These are phyloP conservation scores for Ageneiosus marmoratus DNA, from an alignment of 2,113 vertebrate species.

Conservation along the genomic window DNA sequence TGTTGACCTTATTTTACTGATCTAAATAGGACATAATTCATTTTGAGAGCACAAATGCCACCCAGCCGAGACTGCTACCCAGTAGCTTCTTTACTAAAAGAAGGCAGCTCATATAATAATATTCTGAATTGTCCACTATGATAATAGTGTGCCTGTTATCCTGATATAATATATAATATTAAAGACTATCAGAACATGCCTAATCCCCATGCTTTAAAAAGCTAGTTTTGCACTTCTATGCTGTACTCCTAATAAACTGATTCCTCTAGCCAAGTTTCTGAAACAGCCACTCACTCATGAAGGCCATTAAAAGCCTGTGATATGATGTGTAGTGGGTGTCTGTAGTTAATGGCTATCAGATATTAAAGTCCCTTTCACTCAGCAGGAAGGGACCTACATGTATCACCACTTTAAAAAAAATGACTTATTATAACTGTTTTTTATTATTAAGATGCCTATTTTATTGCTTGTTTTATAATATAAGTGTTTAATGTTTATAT, in stretches of 20 bases:
- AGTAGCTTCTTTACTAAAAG: neutral
- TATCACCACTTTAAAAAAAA: constrained; percentile 41
- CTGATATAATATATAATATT: neutral
- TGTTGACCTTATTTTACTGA: neutral
- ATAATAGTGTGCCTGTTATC: constrained; percentile 2
- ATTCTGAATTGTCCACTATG: neutral
- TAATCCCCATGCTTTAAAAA: constrained; percentile 52
- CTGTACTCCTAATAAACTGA: constrained; percentile 25
- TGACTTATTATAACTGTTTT: constrained; percentile 35
- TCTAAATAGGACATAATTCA: neutral
- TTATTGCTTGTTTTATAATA: constrained; percentile 65
- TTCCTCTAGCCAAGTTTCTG: constrained; percentile 39
- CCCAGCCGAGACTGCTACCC: neutral
- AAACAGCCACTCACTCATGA: constrained; percentile 37
- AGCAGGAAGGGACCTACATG: constrained; percentile 26
- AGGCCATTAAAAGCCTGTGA: constrained; percentile 43
- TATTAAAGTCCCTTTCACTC: constrained; percentile 25
- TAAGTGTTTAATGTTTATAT: constrained; percentile 60
- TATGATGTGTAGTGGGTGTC: constrained; percentile 10
- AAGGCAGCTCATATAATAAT: neutral
- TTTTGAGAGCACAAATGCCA: neutral
- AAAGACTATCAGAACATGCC: constrained; percentile 16
- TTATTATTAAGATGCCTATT: constrained; percentile 59
- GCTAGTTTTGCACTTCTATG: constrained; percentile 62
- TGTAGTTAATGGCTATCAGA: constrained; percentile 19